Base-by-base conservation (phyloP, 2,797 vertebrate genomes). In the Otus scops region DNA sequence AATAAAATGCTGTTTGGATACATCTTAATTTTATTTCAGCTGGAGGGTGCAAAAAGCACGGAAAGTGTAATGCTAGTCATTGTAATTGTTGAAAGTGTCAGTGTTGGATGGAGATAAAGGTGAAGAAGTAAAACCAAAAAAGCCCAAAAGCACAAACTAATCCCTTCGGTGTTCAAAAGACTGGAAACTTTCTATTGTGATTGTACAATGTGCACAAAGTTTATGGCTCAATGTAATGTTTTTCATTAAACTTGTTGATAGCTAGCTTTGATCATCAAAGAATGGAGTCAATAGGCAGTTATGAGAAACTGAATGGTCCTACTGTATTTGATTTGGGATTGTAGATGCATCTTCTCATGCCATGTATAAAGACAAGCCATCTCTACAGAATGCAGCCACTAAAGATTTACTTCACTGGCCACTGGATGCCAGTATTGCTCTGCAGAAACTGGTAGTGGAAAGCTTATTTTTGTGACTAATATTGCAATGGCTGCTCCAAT, bases 391-490 rank as follows among this genome's bases (percentile, higher is more conserved):
- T 28, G n/a, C 38, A 88, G 20, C 18, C 65, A 41, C 34, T 59
- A 36, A 73, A 50, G 59, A 26, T 85, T 82, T 65, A 63, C 36
- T 48, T 13, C 43, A 20, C 14, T 79, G 88, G 51, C 92, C 86
- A 77, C 92, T 92, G 90, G 86, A 91, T 96, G 88, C 84, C 90
- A 95, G 79, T 79, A 73, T 94, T 87, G 67, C 47, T 91, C 77
- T 79, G 47, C 83, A 76, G 74, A 94, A 88, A 51, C 18, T 15
- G 5, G 18, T 26, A 34, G 16, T 9, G 13, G 13, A 24, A 68
- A 68, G 65, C 14, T 75, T 30, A 4, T 34, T 84, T 85, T 81
- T 59, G 8, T 50, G 47, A 89, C 56, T 65, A 64, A 34, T 61
- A 50, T 28, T 78, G 18, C 41, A 84, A 54, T 39, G 27, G 26